These are phyloP conservation scores for Tiliqua scincoides DNA, from an alignment of 2,113 vertebrate genomes.

Conservation along the genomic window DNA sequence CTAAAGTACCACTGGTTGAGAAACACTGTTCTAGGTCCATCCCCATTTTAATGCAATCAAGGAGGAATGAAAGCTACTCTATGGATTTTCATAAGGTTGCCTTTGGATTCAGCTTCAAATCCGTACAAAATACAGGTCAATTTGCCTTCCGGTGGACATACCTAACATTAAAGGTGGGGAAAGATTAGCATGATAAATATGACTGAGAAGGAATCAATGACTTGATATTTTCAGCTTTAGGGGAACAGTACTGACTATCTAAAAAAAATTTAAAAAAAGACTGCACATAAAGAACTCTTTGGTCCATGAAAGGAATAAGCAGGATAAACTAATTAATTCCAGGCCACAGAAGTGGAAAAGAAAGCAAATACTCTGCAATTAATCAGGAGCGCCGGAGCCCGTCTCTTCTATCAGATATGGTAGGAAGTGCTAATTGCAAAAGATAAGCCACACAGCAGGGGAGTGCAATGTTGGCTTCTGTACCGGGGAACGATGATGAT, in stretches of 20 bases:
- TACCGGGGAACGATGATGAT: slow-evolving; percentile 39
- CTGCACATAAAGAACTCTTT: not conserved
- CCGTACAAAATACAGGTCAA: not conserved
- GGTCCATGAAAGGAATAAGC: slow-evolving; percentile 58
- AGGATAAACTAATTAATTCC: slow-evolving; percentile 68
- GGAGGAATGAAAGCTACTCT: not conserved
- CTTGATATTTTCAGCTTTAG: slow-evolving; percentile 42
- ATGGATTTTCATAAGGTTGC: not conserved
- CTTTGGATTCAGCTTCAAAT: not conserved
- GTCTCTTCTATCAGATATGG: slow-evolving; percentile 54
- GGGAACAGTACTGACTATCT: slow-evolving; percentile 48
- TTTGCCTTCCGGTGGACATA: not conserved
- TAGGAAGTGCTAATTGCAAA: slow-evolving; percentile 61
- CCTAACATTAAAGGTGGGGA: not conserved
- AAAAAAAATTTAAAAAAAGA: no score
- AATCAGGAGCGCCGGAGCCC: slow-evolving; percentile 54
- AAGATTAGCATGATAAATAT: not conserved
- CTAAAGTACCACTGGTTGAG: no score
- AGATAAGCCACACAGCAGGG: slow-evolving; percentile 61
- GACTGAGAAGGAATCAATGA: not conserved
- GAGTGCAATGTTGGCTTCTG: slow-evolving; percentile 42
- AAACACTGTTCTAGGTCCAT: no score
- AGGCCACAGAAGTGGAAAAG: slow-evolving; percentile 61
- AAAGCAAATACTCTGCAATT: slow-evolving; percentile 66
- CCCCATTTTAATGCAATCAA: not conserved